These are phyloP conservation scores for Acanthurus lineatus DNA, from an alignment of 2,797 vertebrate genomes.

Conservation along the genomic window DNA sequence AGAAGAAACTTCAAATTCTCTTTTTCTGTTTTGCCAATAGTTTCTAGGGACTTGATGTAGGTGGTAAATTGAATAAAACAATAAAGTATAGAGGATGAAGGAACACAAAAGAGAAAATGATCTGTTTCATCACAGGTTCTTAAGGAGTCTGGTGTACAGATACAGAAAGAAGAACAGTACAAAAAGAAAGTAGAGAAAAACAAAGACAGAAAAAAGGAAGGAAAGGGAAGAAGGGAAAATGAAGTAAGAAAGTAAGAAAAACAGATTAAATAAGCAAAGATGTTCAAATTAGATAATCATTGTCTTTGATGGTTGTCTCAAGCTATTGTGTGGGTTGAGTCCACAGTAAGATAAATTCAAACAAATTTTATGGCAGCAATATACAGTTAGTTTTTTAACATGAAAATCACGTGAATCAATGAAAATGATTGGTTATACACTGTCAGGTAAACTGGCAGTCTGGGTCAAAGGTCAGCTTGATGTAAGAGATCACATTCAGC, in stretches of 20 bases:
- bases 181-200: neutral
- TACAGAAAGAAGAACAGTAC: neutral
- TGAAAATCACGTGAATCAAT: neutral
- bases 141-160: neutral
- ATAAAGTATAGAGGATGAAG: neutral
- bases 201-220: neutral
- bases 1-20: neutral
- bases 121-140: conserved; percentile 5
- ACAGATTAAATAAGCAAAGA: neutral
- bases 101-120: neutral
- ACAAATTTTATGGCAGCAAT: neutral
- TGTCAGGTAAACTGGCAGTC: neutral
- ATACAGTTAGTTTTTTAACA: too few species aligned
- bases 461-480: conserved; percentile 19
- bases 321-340: neutral
- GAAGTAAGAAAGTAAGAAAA: neutral
- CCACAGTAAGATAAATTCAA: neutral
- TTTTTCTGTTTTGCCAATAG: neutral
- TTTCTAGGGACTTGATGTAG: neutral
- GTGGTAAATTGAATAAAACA: neutral
- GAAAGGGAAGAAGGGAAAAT: neutral
- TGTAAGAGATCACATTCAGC: conserved; percentile 5
- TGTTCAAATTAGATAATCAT: neutral
- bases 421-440: neutral
- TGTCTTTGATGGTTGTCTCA: neutral